phyloP scores from a whole-genome alignment of 2,888 invertebrate species.

The Hypercompe scribonia region DNA sequence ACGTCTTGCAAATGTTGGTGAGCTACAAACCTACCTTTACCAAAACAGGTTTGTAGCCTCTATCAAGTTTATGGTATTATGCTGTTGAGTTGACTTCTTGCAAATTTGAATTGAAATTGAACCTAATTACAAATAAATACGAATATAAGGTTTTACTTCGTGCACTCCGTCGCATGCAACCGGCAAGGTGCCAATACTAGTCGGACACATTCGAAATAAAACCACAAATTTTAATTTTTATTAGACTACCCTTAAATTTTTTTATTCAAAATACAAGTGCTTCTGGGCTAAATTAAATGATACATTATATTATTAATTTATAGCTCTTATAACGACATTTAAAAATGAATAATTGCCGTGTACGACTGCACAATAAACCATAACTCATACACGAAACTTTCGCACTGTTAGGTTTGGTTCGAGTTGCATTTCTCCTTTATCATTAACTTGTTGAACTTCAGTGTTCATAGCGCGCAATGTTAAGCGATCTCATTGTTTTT shows the following conservation, averaged over 20 bases:
- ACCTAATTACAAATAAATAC: background rate
- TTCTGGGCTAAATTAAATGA: background rate
- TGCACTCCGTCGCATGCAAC: background rate
- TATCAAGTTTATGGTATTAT: background rate
- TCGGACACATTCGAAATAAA: background rate
- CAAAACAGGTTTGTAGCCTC: too few species aligned
- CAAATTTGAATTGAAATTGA: background rate
- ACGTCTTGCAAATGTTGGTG: too few species aligned
- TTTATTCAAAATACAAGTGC: background rate
- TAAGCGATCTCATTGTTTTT: constrained; percentile 77
- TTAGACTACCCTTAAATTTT: background rate
- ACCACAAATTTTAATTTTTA: background rate
- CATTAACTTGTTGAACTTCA: constrained; percentile 25
- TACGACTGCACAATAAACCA: constrained; percentile 27
- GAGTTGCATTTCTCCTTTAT: constrained; percentile 19
- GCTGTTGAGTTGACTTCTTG: background rate
- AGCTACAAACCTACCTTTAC: too few species aligned
- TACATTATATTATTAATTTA: constrained; percentile 15
- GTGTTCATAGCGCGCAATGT: constrained; percentile 47
- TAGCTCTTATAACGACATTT: constrained; percentile 1
- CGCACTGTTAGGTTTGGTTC: constrained; percentile 7
- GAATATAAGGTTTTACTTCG: background rate
- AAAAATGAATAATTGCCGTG: background rate
- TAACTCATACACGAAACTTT: constrained; percentile 22
- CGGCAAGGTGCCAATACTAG: background rate